A percentile compares a stretch with the other conserved stretches of the same genome.
These are phyloP conservation scores for Rotaria sp. DNA, from an alignment of 2,888 invertebrate genomes.

Conservation along the genomic window DNA sequence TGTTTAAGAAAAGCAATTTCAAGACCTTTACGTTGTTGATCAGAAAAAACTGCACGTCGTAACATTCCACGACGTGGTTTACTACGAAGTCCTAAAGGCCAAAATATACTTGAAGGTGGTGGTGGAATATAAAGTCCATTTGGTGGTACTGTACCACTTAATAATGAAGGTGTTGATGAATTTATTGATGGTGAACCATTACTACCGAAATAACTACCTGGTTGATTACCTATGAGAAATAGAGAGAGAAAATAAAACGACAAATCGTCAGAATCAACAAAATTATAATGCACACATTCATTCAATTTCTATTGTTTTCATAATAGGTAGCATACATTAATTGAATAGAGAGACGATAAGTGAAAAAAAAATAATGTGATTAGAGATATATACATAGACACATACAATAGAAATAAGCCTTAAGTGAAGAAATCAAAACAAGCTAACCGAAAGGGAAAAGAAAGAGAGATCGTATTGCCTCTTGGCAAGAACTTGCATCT, in stretches of 20 bases:
- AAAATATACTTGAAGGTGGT: slow-evolving; percentile 25
- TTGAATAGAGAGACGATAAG: slow-evolving; percentile 14
- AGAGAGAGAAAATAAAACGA: neutral
- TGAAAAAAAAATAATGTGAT: slow-evolving; percentile 7
- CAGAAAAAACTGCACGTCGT: slow-evolving; percentile 89
- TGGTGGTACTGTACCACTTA: slow-evolving; percentile 15
- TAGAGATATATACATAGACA: neutral
- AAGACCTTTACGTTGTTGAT: slow-evolving; percentile 84
- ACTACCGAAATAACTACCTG: slow-evolving; percentile 1
- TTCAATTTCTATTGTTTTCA: neutral
- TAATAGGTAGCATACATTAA: slow-evolving; percentile 6
- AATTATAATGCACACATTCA: neutral
- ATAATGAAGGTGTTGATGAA: neutral
- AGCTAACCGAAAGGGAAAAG: neutral
- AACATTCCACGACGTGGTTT: slow-evolving; percentile 72
- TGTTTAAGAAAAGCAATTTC: slow-evolving; percentile 91
- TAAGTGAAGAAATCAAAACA: slow-evolving; percentile 7
- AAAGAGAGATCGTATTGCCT: slow-evolving; percentile 11
- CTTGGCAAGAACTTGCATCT: slow-evolving; percentile 24
- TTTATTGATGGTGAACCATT: neutral
- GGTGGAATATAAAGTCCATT: neutral
- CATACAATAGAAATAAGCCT: slow-evolving; percentile 11
- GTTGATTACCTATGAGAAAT: slow-evolving; percentile 9
- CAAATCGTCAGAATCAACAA: slow-evolving; percentile 2
- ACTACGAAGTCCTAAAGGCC: slow-evolving; percentile 36